These are phyloP conservation scores for Thera britannica DNA, from an alignment of 2,888 invertebrate species.

Conservation along the genomic window DNA sequence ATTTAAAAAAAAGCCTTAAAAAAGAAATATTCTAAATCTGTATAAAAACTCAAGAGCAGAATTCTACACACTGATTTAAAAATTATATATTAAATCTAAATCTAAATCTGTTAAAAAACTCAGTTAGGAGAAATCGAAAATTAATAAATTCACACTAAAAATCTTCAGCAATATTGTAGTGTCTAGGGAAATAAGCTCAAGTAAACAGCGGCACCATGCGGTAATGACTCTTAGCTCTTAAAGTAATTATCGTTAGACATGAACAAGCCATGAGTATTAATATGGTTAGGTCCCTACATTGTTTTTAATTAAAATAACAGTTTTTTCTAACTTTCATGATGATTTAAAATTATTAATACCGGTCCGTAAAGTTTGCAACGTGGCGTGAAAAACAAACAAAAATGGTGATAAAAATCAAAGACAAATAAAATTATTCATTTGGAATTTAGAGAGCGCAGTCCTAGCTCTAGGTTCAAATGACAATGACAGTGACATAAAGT, in stretches of 20 bases:
- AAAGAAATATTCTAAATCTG: too few species aligned
- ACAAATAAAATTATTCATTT: not conserved
- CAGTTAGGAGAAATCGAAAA: not conserved
- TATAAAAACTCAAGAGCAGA: too few species aligned
- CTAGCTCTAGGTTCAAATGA: slow-evolving; percentile 6
- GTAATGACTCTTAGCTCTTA: slow-evolving; percentile 52
- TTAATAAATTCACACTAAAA: slow-evolving; percentile 35
- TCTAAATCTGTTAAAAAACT: not conserved
- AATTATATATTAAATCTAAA: too few species aligned
- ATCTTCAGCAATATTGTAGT: slow-evolving; percentile 53
- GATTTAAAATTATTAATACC: not conserved
- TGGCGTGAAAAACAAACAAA: not conserved
- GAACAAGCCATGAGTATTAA: slow-evolving; percentile 55
- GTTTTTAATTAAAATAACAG: slow-evolving; percentile 20
- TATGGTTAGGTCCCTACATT: slow-evolving; percentile 30
- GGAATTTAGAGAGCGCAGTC: not conserved
- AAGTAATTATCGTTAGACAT: slow-evolving; percentile 76
- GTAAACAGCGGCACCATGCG: slow-evolving; percentile 42
- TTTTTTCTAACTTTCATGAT: slow-evolving; percentile 8
- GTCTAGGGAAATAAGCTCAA: slow-evolving; percentile 59
- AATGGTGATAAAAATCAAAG: not conserved
- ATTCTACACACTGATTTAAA: too few species aligned
- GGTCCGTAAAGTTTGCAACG: not conserved
- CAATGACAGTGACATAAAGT: slow-evolving; percentile 6
- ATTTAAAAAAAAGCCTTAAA: too few species aligned